Evolutionary conservation across 2,797 vertebrate species (phyloP), one percentile per base, ranked within the genome.

Genomic region (Acipenser transmontanus): DNA sequence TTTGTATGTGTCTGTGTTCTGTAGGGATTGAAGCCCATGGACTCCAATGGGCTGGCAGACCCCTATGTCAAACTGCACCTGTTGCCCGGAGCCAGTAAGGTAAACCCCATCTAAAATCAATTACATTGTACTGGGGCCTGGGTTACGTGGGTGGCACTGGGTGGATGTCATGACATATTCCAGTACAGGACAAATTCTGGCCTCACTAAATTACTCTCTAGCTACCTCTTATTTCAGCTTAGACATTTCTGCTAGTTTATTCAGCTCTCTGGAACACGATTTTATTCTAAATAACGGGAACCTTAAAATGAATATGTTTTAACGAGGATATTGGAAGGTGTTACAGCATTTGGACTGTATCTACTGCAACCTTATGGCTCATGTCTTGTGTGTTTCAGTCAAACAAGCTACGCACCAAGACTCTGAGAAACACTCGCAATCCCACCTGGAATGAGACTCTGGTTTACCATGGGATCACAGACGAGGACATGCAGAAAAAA

Each of bases 21-120:
- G 34, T 70, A 98, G 96, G 95, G 96, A 51, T 85, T 98, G 50
- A 98, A 98, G 77, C 88, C 96, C 0, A 98, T 98, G 96, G 96
- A 98, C 78, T 97, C 96, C 2, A 98, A 98, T 0, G 96, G 96
- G 34, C 83, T 98, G 14, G 94, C 96, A 0, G 96, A 98, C 79
- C 96, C 96, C 0, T 98, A 98, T 0, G 95, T 98, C n/a, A 98
- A 98, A 69, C 84, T 98, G 67, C 95, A 98, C 74, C 92, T 98
- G 70, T 70, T 98, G 74, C 96, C 96, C 0, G 96, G 96, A 71
- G 96, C 96, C 82, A 98, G 95, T 84, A 98, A 98, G 95, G 96
- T 98, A 92, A 80, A 34, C 34, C 34, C 34, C 2, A 4, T 34
- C 34, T 34, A 34, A 34, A 34, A 34, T 34, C 34, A 34, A 34